Evolutionary conservation across 2,797 vertebrate species (phyloP).

Genomic region (Silurus lanzhouensis): DNA sequence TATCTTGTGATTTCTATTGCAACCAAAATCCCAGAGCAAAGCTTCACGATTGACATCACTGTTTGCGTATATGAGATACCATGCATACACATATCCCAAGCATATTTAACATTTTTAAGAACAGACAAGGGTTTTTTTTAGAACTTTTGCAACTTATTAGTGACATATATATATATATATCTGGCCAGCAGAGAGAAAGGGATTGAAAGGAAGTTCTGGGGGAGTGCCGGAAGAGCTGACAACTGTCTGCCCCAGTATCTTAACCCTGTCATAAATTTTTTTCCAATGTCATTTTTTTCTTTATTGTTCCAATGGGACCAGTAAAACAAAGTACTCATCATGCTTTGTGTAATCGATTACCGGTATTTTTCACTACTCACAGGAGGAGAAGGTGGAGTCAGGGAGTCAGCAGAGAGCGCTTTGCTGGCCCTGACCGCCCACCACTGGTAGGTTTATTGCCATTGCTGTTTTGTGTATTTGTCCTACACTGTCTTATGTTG

Average conservation of each 20-base stretch:
- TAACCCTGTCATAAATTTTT: background rate
- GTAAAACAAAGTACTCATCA: background rate
- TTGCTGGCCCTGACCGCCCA: no score
- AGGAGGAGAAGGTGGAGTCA: background rate
- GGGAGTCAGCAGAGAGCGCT: background rate
- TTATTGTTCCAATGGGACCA: background rate
- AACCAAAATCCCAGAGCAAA: background rate
- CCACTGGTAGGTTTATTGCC: no score
- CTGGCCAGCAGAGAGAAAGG: background rate
- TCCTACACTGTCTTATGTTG: no score
- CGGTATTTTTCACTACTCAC: slow-evolving; percentile 2
- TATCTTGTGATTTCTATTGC: background rate
- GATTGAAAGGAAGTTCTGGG: background rate
- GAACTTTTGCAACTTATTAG: slow-evolving; percentile 7
- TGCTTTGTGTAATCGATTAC: background rate
- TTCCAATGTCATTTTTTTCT: background rate
- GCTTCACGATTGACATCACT: slow-evolving; percentile 5
- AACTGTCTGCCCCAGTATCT: background rate
- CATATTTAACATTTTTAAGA: background rate
- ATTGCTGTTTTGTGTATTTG: no score
- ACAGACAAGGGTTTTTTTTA: background rate
- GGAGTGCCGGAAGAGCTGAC: background rate
- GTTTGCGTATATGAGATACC: slow-evolving; percentile 32
- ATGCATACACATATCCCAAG: background rate
- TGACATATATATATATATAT: background rate